Evolutionary conservation across 2,113 vertebrate species (phyloP).

Genomic region (Anser brachyrhynchus): DNA sequence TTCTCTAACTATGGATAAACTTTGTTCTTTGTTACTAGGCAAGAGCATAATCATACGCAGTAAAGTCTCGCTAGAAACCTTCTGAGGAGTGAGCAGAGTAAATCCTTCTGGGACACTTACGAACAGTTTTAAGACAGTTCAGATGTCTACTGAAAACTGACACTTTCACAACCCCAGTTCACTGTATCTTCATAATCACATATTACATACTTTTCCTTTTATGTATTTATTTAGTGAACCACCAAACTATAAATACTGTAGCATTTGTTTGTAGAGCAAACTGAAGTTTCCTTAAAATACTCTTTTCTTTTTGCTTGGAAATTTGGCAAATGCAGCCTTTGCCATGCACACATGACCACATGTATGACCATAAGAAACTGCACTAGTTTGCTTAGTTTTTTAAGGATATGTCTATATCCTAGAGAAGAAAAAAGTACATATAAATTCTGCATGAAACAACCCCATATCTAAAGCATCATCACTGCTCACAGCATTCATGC

Average conservation of each 20-base stretch:
- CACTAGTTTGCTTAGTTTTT: not conserved
- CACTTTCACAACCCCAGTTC: not conserved
- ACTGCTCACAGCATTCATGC: not conserved
- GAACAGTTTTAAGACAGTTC: not conserved
- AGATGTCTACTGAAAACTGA: not conserved
- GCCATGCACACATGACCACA: not conserved
- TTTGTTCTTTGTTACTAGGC: not conserved
- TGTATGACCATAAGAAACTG: not conserved
- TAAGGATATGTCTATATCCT: not conserved
- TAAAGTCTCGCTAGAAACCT: not conserved
- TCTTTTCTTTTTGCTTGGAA: not conserved
- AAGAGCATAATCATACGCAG: not conserved
- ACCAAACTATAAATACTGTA: not conserved
- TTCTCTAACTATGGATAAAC: not conserved
- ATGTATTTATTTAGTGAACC: not conserved
- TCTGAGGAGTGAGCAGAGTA: not conserved
- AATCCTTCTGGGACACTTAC: not conserved
- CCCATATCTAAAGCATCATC: not conserved
- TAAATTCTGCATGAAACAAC: not conserved
- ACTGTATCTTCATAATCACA: not conserved
- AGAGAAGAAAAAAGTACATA: not conserved
- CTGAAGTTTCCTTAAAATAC: not conserved
- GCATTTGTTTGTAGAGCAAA: not conserved
- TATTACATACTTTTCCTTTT: not conserved
- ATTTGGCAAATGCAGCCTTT: not conserved